phyloP scores from a whole-genome alignment of 1,140 invertebrate genomes.

The Drosophila truncata region DNA sequence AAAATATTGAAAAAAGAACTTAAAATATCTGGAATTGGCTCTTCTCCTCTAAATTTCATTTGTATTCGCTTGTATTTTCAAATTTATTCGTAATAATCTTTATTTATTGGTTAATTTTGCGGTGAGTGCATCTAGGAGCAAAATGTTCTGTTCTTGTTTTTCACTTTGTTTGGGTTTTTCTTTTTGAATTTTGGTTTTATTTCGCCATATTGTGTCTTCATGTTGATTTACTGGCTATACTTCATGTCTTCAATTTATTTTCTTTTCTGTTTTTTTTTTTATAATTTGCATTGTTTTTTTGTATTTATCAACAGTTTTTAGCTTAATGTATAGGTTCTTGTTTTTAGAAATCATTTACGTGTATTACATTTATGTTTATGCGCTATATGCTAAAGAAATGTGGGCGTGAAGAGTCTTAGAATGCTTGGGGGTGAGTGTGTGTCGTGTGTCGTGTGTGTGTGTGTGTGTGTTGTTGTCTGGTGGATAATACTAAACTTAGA shows the following conservation, averaged over 20 bases:
- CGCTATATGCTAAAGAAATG: constrained; percentile 71
- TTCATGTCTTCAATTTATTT: constrained; percentile 34
- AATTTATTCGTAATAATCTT: constrained; percentile 84
- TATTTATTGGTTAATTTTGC: constrained; percentile 85
- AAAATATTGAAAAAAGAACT: constrained; percentile 30
- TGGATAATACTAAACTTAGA: constrained; percentile 75
- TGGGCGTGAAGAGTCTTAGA: constrained; percentile 52
- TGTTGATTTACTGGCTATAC: constrained; percentile 53
- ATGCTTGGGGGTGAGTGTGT: constrained; percentile 48
- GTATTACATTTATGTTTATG: constrained; percentile 71
- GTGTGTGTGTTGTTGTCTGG: constrained; percentile 19
- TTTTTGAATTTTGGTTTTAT: constrained; percentile 66
- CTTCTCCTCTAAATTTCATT: too few species aligned
- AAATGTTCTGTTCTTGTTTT: constrained; percentile 68
- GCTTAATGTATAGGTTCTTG: constrained; percentile 47
- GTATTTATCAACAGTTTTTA: constrained; percentile 75
- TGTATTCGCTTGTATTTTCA: constrained; percentile 27
- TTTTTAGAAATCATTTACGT: constrained; percentile 70
- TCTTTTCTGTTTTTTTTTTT: constrained; percentile 25
- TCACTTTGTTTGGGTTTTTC: constrained; percentile 33
- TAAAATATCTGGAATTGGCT: background rate
- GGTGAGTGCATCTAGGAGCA: constrained; percentile 85
- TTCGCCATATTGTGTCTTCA: constrained; percentile 44
- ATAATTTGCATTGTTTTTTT: constrained; percentile 56
- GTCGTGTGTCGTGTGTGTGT: background rate